Base-by-base conservation (phyloP, 2,113 vertebrate species). In the Tupaia chinensis region DNA sequence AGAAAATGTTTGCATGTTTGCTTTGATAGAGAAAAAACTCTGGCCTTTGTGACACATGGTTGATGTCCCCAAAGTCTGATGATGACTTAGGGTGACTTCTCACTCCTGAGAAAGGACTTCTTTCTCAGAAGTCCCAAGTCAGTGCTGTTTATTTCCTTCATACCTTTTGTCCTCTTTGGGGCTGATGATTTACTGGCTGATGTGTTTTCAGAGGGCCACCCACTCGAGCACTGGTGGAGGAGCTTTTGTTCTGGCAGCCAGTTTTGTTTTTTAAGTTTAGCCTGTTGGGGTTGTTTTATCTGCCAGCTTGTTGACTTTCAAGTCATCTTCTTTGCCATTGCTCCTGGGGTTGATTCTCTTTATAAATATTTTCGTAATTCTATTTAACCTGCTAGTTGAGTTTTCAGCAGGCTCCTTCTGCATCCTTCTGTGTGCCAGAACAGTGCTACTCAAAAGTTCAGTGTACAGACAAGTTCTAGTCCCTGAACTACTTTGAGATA, bases 361-460 rank as follows among this genome's bases (percentile, higher is more conserved):
- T 73, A 79, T 92, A 63, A 73, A 23, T 22, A 4, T 84, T 80
- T 85, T 89, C 29, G 9, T 91, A 54, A 25, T 95, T 92, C 34
- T 89, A 1, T 87, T 78, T 89, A 85, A 77, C 53, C 68, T 93
- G 16, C 56, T 34, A 11, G 32, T 87, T 88, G 90, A 81, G 77
- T 85, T 73, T 84, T 54, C 73, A 95, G 34, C 68, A 86, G 68
- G 69, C 17, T 3, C 73, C 23, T 54, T 72, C 29, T 80, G 79
- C 74, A 74, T 86, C 58, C 9, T 61, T 12, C 53, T 68, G 11
- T 94, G 9, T 86, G 65, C 82, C 68, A 79, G 58, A 79, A 70
- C 95, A 96, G 94, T 97, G 94, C 91, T 91, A 19, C 95, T 94
- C 91, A 82, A 61, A 61, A 85, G 74, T 72, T 92, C 19, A 29